Evolutionary conservation across 1,140 invertebrate species (phyloP), one percentile per base, ranked within the genome.

Genomic region (Papilio xuthus): DNA sequence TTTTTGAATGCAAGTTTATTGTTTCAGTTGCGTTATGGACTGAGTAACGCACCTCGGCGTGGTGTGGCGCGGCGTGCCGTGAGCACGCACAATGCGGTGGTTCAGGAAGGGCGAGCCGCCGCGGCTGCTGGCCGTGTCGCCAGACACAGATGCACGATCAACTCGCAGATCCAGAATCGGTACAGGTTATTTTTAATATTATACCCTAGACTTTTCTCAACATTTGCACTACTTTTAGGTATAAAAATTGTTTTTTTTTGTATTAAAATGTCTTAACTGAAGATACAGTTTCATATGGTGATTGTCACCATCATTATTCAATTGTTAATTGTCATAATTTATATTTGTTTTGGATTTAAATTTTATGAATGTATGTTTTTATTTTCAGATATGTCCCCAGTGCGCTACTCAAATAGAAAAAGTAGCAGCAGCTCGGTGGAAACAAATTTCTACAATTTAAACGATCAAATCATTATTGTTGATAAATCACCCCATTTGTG

Each of bases 91-190:
- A 84, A 96, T 96, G 96, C 96, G 96, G 93, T 96, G 96, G 96
- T 96, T 96, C 94, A 95, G 95, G 80, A 96, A 95, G 89, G 95
- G 95, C 84, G 96, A 96, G 90, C 95, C 96, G 88, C 96, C 96
- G 78, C 95, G 95, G 91, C 94, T 97, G 81, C 93, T 97, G 77
- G 96, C 96, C 90, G 94, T 96, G 41, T 96, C 96, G 83, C 96
- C 96, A 18, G 90, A 93, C 56, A 80, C 86, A 41, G 90, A 92
- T 78, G 85, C 85, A 44, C 83, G 86, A 41, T 82, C 90, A 15
- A 74, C 90, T 12, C 86, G 94, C 70, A 85, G 92, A 80, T 94
- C 94, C 47, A 90, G 94, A 89, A 93, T 94, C 81, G 94, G 94
- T 95, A 75, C 42, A 89, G 80, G 86, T 94, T 94, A 15, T 23